Evolutionary conservation across 2,113 vertebrate species (phyloP).

Genomic region (Notechis scutatus): DNA sequence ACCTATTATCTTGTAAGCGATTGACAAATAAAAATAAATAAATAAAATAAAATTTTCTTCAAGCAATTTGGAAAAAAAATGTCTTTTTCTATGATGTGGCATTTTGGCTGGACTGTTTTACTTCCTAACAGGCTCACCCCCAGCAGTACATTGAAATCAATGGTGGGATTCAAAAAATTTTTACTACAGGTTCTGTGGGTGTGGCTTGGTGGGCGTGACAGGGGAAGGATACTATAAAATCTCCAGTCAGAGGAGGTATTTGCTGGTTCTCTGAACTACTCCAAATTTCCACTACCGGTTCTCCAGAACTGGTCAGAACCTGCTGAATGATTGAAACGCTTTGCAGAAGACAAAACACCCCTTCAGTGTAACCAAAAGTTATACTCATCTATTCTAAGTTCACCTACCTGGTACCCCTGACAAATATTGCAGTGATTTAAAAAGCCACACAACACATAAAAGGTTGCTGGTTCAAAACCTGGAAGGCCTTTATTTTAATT

Average conservation of each 20-base stretch:
- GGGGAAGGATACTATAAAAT: too few relatives aligned
- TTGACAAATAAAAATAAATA: too few relatives aligned
- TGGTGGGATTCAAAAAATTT: too few relatives aligned
- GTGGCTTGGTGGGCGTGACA: too few relatives aligned
- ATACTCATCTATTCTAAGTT: background rate
- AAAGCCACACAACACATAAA: background rate
- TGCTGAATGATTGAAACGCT: background rate
- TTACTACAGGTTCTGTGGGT: too few relatives aligned
- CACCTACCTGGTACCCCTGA: background rate
- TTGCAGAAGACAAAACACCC: background rate
- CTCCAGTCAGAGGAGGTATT: too few relatives aligned
- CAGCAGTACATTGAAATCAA: too few relatives aligned
- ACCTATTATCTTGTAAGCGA: too few relatives aligned
- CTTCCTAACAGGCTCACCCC: background rate
- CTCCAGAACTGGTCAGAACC: too few relatives aligned
- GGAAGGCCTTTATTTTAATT: background rate
- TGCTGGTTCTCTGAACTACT: too few relatives aligned
- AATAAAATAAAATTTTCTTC: background rate
- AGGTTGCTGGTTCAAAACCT: background rate
- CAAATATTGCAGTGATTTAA: background rate
- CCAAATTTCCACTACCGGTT: too few relatives aligned
- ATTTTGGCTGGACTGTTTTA: background rate
- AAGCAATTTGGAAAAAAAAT: background rate
- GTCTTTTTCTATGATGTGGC: background rate
- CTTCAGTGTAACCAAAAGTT: background rate